Conservation (phyloP, 2,113 vertebrate genomes). For the Sander lucioperca region DNA sequence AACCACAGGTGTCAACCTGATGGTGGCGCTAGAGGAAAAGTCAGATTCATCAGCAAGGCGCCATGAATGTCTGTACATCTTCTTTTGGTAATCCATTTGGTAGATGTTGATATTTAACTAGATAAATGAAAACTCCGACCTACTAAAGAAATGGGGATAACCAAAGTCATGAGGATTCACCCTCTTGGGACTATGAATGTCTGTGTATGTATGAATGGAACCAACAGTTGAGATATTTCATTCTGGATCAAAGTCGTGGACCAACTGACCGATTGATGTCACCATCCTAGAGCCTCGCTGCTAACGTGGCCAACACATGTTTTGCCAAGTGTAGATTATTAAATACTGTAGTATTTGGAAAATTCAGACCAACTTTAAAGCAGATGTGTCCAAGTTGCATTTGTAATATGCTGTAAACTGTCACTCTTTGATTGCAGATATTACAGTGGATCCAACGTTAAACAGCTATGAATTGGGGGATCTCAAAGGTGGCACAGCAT, state of each 20-base stretch:
- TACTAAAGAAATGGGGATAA: too few relatives aligned
- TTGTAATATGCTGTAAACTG: neutral
- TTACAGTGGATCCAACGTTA: slow-evolving; percentile 72
- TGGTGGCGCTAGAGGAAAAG: too few relatives aligned
- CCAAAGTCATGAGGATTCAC: too few relatives aligned
- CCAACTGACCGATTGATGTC: neutral
- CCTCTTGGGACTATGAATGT: too few relatives aligned
- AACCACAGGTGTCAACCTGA: too few relatives aligned
- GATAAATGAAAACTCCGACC: neutral
- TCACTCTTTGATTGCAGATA: slow-evolving; percentile 68
- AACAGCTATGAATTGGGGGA: slow-evolving; percentile 66
- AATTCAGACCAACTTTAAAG: slow-evolving; percentile 7
- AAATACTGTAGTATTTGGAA: neutral
- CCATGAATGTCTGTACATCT: too few relatives aligned
- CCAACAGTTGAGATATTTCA: neutral
- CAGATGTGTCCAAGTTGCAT: neutral
- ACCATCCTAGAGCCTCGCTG: neutral
- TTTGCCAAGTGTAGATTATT: neutral
- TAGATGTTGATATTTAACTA: neutral
- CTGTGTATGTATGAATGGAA: neutral
- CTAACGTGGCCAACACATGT: neutral
- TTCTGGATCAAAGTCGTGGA: neutral
- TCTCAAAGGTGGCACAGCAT: slow-evolving; percentile 75
- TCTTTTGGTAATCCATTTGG: neutral
- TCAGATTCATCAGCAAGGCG: too few relatives aligned